Evolutionary conservation across 53 echinoderm and acorn worm species (phyloP).

Genomic region (Luidia sarsii): DNA sequence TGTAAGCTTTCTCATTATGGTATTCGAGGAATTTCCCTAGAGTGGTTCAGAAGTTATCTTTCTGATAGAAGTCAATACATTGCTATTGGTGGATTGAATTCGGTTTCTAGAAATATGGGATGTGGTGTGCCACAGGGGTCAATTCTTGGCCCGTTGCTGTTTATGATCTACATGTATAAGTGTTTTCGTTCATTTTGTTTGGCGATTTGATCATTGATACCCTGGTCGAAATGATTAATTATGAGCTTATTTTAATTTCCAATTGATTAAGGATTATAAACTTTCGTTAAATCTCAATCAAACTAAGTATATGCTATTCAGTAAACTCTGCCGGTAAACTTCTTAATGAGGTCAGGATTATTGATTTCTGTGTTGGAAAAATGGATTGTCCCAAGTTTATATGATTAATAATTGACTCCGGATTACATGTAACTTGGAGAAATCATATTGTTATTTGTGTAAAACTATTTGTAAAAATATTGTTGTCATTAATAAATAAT

Average conservation of each 20-base stretch:
- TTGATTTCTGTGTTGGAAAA: too few species aligned
- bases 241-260: not conserved
- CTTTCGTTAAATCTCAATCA: not conserved
- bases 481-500: too few species aligned
- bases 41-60: conserved; percentile 26
- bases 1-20: conserved; percentile 20
- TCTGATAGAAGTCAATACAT: not conserved
- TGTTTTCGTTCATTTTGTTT: not conserved
- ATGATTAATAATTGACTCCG: too few species aligned
- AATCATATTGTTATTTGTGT: too few species aligned
- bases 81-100: not conserved
- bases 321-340: too few species aligned
- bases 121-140: too few species aligned
- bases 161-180: not conserved
- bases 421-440: too few species aligned
- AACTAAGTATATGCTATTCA: too few species aligned
- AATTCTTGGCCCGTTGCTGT: not conserved
- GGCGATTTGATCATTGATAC: conserved; percentile 7
- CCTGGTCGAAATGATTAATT: not conserved
- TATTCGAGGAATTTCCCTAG: conserved; percentile 13
- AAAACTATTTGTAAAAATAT: too few species aligned
- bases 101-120: not conserved
- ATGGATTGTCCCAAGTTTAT: too few species aligned
- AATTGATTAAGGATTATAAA: not conserved
- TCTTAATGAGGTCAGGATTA: too few species aligned